phyloP scores from a whole-genome alignment of 2,888 invertebrate species.

The Sminthurinus aureus region DNA sequence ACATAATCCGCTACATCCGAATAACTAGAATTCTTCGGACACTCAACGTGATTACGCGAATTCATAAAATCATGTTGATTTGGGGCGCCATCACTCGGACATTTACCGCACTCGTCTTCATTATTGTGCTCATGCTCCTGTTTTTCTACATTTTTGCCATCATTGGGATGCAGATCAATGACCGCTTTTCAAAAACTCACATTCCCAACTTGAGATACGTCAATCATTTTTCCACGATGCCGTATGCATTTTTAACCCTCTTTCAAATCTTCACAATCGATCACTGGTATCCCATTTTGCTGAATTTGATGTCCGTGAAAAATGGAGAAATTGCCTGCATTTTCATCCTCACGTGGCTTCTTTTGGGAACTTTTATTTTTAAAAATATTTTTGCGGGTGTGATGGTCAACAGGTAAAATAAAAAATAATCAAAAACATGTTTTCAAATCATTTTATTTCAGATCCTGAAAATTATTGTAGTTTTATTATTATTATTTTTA shows the following conservation, averaged over 20 bases:
- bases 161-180: conserved; percentile 53
- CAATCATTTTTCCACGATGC: conserved; percentile 44
- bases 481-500: conserved; percentile 48
- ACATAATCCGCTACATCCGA: conserved; percentile 53
- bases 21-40: conserved; percentile 56
- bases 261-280: conserved; percentile 59
- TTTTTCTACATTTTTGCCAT: conserved; percentile 59
- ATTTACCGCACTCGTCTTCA: conserved; percentile 55
- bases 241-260: conserved; percentile 50
- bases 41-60: conserved; percentile 55
- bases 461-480: not conserved
- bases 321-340: conserved; percentile 40
- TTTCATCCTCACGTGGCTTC: conserved; percentile 54
- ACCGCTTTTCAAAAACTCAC: conserved; percentile 49
- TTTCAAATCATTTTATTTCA: not conserved
- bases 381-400: conserved; percentile 58
- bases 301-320: conserved; percentile 36
- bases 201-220: conserved; percentile 41
- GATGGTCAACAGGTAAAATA: conserved; percentile 48
- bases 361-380: conserved; percentile 58
- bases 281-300: conserved; percentile 54
- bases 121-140: conserved; percentile 52
- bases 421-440: not conserved
- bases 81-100: conserved; percentile 57
- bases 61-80: conserved; percentile 56